Evolutionary conservation across 2,113 vertebrate genomes (phyloP).

Genomic region (Puma concolor): DNA sequence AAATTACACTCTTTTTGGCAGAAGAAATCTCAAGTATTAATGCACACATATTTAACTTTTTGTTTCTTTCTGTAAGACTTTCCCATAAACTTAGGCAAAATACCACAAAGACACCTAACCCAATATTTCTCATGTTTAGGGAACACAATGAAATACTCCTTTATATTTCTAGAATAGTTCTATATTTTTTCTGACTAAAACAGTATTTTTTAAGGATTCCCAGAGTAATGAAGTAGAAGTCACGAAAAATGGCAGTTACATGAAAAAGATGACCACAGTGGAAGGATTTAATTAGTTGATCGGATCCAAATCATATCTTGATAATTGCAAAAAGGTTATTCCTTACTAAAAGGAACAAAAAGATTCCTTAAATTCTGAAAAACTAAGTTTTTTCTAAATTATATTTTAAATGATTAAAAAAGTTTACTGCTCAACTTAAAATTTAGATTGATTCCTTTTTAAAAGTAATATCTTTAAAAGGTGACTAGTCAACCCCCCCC

Average conservation of each 20-base stretch:
- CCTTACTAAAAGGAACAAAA: neutral
- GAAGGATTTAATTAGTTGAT: neutral
- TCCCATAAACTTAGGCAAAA: neutral
- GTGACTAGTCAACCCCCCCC: neutral
- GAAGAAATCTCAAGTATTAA: neutral
- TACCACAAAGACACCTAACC: neutral
- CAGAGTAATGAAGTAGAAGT: neutral
- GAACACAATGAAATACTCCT: neutral
- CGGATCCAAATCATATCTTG: neutral
- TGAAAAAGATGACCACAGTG: neutral
- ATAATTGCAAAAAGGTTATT: neutral
- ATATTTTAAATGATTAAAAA: neutral
- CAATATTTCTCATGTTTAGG: neutral
- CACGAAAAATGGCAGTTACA: neutral
- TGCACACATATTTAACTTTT: neutral
- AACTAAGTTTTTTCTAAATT: neutral
- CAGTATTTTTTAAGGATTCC: neutral
- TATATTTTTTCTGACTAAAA: neutral
- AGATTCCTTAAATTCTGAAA: neutral
- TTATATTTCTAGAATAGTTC: neutral
- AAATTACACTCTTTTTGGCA: neutral
- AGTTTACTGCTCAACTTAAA: neutral
- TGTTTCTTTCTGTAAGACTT: neutral
- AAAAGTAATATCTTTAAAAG: neutral
- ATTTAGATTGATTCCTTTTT: neutral